A percentile compares a stretch with the other conserved stretches of the same genome.
phyloP scores from a whole-genome alignment of 2,797 vertebrate species.

The Ambastaia sidthimunki region DNA sequence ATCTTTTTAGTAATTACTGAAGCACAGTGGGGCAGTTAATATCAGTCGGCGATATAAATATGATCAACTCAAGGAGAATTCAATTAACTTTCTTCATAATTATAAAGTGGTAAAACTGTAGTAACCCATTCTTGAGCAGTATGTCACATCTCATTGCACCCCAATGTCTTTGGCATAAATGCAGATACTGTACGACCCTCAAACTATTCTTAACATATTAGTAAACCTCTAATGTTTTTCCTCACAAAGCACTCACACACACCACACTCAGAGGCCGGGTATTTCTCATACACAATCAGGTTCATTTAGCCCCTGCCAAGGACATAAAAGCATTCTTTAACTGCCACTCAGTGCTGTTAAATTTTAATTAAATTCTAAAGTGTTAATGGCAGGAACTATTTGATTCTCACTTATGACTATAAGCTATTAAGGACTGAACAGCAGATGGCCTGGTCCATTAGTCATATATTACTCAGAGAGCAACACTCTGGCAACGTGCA shows the following conservation, averaged over 20 bases:
- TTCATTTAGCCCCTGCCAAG: constrained; percentile 2
- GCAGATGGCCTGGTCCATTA: constrained; percentile 17
- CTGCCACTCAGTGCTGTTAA: constrained; percentile 30
- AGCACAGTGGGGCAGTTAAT: constrained; percentile 25
- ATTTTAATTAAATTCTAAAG: constrained; percentile 32
- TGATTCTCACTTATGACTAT: constrained; percentile 31
- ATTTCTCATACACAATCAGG: constrained; percentile 19
- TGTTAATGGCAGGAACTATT: constrained; percentile 33
- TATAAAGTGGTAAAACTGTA: background rate
- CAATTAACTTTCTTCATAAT: constrained; percentile 16
- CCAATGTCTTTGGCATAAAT: constrained; percentile 10
- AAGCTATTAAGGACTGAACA: constrained; percentile 29
- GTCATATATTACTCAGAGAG: constrained; percentile 21
- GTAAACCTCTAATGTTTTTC: background rate
- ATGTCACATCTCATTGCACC: constrained; percentile 13
- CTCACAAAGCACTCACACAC: background rate
- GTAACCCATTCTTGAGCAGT: background rate
- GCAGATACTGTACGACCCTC: background rate
- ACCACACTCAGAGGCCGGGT: background rate
- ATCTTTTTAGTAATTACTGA: constrained; percentile 40
- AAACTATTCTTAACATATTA: constrained; percentile 9
- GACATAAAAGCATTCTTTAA: constrained; percentile 39
- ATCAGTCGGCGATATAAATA: constrained; percentile 1
- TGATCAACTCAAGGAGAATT: constrained; percentile 17
- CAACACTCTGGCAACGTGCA: constrained; percentile 17